Percentiles rank a stretch among this genome's conserved stretches.
phyloP scores from a whole-genome alignment of 2,888 invertebrate species.

The Erebia palarica region DNA sequence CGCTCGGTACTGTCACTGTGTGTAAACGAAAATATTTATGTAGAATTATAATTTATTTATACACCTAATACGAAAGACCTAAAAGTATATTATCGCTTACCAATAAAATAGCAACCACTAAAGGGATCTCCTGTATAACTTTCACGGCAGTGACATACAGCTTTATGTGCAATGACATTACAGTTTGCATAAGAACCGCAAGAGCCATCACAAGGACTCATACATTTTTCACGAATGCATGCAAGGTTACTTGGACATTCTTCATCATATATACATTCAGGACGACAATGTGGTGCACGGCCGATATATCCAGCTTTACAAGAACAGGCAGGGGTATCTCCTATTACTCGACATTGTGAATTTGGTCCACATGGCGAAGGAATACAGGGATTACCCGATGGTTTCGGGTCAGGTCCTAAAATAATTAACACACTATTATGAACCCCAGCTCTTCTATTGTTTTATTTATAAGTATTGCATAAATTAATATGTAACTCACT shows the following conservation, averaged over 20 bases:
- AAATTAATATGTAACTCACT: conserved; percentile 77
- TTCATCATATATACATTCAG: conserved; percentile 92
- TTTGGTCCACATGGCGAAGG: conserved; percentile 93
- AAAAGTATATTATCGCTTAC: conserved; percentile 52
- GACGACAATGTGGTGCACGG: conserved; percentile 92
- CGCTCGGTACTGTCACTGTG: conserved; percentile 82
- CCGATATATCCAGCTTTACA: conserved; percentile 91
- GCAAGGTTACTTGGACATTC: conserved; percentile 93
- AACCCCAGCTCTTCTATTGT: neutral
- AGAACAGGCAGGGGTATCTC: conserved; percentile 90
- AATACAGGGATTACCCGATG: conserved; percentile 87
- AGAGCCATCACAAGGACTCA: conserved; percentile 92
- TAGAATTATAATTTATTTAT: neutral
- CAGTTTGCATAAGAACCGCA: conserved; percentile 91
- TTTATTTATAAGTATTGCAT: conserved; percentile 3
- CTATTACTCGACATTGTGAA: conserved; percentile 90
- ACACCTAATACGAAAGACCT: neutral
- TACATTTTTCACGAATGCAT: conserved; percentile 91
- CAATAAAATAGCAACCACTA: conserved; percentile 85
- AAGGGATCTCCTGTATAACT: conserved; percentile 94
- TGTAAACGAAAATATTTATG: conserved; percentile 32
- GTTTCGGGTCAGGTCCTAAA: conserved; percentile 80
- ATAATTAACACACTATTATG: conserved; percentile 41
- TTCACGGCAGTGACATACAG: conserved; percentile 90
- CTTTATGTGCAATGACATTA: conserved; percentile 91